phyloP scores from a whole-genome alignment of 1,140 invertebrate species.

The Spodoptera litura region DNA sequence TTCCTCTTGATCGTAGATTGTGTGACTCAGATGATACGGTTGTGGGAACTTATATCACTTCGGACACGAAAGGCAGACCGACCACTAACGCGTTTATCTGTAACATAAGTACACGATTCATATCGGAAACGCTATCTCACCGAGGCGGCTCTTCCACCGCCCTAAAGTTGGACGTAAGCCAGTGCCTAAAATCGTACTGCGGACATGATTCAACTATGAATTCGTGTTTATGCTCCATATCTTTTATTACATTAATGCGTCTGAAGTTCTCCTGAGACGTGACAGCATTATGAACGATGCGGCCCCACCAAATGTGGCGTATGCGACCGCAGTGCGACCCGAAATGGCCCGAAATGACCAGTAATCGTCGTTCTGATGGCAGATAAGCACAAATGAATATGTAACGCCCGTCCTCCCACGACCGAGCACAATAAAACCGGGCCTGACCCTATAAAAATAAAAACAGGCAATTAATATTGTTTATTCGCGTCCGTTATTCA shows the following conservation, averaged over 20 bases:
- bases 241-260: constrained; percentile 62
- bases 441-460: constrained; percentile 75
- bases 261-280: constrained; percentile 55
- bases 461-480: constrained; percentile 80
- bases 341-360: constrained; percentile 70
- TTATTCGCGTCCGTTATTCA: constrained; percentile 78
- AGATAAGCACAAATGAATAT: constrained; percentile 82
- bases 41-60: constrained; percentile 71
- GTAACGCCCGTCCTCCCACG: constrained; percentile 77
- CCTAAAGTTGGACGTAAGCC: constrained; percentile 66
- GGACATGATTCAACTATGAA: constrained; percentile 60
- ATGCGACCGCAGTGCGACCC: constrained; percentile 61
- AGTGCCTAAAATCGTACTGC: constrained; percentile 66
- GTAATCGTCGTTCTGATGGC: constrained; percentile 70
- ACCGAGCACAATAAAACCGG: constrained; percentile 64
- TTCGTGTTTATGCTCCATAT: constrained; percentile 65
- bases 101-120: constrained; percentile 57
- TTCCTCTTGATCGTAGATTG: constrained; percentile 61
- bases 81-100: constrained; percentile 58
- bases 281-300: constrained; percentile 54
- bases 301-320: constrained; percentile 62
- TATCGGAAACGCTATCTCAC: constrained; percentile 58
- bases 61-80: constrained; percentile 51
- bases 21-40: constrained; percentile 69
- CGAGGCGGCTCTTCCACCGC: constrained; percentile 51